Conservation (phyloP, 2,888 invertebrate genomes). For the Lasioglossum lativentre region DNA sequence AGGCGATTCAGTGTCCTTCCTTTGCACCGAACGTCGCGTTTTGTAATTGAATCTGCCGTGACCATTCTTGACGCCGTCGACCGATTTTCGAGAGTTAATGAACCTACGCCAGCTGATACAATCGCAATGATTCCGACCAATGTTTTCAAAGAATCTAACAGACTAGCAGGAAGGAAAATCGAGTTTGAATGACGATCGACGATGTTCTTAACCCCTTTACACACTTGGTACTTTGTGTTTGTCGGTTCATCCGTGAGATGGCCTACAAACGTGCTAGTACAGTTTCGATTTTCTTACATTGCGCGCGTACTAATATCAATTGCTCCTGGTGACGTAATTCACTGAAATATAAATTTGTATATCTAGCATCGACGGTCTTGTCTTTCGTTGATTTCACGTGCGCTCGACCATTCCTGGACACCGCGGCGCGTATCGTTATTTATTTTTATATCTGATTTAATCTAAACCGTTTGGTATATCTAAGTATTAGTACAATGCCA, state of each 20-base stretch:
- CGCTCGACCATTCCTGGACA: background rate
- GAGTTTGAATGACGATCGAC: background rate
- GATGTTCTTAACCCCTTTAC: background rate
- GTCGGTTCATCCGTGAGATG: conserved; percentile 4
- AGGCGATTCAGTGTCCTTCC: background rate
- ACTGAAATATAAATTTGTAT: conserved; percentile 9
- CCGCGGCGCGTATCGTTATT: background rate
- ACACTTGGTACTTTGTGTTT: background rate
- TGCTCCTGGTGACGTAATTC: background rate
- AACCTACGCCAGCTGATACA: background rate
- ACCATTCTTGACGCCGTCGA: background rate
- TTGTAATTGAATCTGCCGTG: background rate
- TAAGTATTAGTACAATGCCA: background rate
- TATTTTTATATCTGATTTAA: background rate
- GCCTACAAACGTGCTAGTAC: background rate
- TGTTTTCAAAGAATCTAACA: background rate
- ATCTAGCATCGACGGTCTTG: background rate
- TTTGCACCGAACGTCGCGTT: background rate
- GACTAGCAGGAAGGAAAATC: background rate
- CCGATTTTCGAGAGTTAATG: background rate
- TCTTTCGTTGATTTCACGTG: background rate
- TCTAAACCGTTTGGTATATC: too few relatives aligned
- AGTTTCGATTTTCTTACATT: conserved; percentile 11
- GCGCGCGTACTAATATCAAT: background rate
- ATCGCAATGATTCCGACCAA: background rate